Conservation (phyloP, 2,888 invertebrate genomes). For the Therioaphis trifolii region DNA sequence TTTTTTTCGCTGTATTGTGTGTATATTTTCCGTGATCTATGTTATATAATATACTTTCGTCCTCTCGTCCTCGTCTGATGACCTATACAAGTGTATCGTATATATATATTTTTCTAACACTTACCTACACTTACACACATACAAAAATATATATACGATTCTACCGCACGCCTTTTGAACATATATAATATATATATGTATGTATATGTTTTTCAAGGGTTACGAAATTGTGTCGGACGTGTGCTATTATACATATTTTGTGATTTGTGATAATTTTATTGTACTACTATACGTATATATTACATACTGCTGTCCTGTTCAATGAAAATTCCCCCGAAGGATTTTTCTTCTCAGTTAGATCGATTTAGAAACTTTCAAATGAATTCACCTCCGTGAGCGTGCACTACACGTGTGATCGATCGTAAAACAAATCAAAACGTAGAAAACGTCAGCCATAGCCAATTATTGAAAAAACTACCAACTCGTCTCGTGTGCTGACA, state of each 20-base stretch:
- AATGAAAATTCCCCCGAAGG: not conserved
- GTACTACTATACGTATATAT: not conserved
- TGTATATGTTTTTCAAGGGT: conserved; percentile 50
- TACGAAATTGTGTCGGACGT: conserved; percentile 28
- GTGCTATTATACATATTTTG: conserved; percentile 26
- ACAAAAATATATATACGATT: too few species aligned
- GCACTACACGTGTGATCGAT: not conserved
- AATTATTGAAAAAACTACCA: too few species aligned
- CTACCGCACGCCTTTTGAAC: too few species aligned
- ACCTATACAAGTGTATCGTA: too few species aligned
- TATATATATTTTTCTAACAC: not conserved
- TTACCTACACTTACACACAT: too few species aligned
- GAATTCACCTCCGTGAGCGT: not conserved
- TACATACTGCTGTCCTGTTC: not conserved
- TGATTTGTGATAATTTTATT: conserved; percentile 47
- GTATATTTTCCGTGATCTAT: not conserved
- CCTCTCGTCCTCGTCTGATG: not conserved
- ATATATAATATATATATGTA: conserved; percentile 3
- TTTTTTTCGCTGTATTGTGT: too few species aligned
- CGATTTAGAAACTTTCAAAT: too few species aligned
- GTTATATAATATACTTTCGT: not conserved
- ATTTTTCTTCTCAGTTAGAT: too few species aligned
- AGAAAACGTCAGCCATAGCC: too few species aligned
- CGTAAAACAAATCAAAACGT: not conserved
- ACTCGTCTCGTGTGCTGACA: too few species aligned